Percentiles rank a stretch among this genome's conserved stretches.
phyloP scores from a whole-genome alignment of 2,797 vertebrate genomes.

The Lagodon rhomboides region DNA sequence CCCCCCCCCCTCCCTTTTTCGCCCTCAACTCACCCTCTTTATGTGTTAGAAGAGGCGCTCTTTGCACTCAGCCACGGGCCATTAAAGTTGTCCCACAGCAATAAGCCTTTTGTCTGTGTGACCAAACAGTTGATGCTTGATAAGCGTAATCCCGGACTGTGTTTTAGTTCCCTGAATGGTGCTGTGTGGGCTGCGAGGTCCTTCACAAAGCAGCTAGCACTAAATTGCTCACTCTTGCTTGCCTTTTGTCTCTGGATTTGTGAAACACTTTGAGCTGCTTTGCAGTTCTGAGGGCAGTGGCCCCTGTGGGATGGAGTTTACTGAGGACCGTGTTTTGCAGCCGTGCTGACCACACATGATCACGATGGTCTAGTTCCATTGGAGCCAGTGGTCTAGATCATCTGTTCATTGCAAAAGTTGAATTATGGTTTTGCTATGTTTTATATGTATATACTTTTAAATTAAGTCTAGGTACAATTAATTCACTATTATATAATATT shows the following conservation, averaged over 20 bases:
- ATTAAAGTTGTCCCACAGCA: conserved; percentile 79
- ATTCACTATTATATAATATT: background rate
- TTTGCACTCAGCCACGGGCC: conserved; percentile 74
- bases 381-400: background rate
- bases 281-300: conserved; percentile 69
- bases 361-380: conserved; percentile 14
- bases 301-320: conserved; percentile 77
- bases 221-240: conserved; percentile 81
- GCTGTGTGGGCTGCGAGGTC: conserved; percentile 79
- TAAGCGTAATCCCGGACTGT: conserved; percentile 79
- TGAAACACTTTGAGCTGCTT: conserved; percentile 79
- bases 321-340: conserved; percentile 47
- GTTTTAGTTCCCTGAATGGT: conserved; percentile 75
- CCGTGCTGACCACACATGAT: conserved; percentile 58
- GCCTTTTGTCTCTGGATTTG: conserved; percentile 84
- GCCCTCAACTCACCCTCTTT: conserved; percentile 50
- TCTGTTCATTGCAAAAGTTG: conserved; percentile 27
- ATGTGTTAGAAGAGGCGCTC: conserved; percentile 62
- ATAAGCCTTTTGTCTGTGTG: conserved; percentile 77
- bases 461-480: background rate
- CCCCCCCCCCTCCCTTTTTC: conserved; percentile 41
- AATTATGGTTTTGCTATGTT: background rate
- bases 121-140: conserved; percentile 83
- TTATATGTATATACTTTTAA: conserved; percentile 24
- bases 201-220: conserved; percentile 76